Conservation (phyloP, 2,797 vertebrate genomes). For the Lithobates pipiens region DNA sequence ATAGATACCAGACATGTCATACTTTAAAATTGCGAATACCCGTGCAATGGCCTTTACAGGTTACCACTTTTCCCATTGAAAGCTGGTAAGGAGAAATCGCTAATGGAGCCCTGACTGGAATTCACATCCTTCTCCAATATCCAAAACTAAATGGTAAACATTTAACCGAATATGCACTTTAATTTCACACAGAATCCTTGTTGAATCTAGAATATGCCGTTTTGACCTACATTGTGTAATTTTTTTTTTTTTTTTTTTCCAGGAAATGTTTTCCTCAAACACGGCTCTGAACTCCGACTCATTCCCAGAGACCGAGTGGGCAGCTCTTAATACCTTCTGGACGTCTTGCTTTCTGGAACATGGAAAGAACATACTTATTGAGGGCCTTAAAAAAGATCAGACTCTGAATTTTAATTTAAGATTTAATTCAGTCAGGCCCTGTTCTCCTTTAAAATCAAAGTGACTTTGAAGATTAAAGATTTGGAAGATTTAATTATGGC, state of each 20-base stretch:
- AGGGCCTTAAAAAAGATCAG: conserved; percentile 55
- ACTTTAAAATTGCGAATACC: too few species aligned
- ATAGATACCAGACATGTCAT: too few species aligned
- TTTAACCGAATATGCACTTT: too few species aligned
- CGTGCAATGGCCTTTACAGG: too few species aligned
- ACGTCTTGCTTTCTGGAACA: conserved; percentile 16
- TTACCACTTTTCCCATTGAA: too few species aligned
- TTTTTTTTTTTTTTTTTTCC: conserved; percentile 31
- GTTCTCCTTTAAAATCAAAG: conserved; percentile 39
- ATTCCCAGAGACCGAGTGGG: conserved; percentile 98
- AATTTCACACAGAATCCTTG: not conserved
- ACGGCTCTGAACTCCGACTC: conserved; percentile 94
- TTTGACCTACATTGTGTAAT: not conserved
- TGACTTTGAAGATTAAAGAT: conserved; percentile 51
- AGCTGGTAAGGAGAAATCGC: too few species aligned
- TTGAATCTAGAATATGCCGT: too few species aligned
- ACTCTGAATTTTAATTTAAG: conserved; percentile 45
- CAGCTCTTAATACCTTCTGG: conserved; percentile 65
- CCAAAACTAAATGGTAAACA: too few species aligned
- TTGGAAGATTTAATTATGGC: conserved; percentile 34
- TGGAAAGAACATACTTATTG: conserved; percentile 60
- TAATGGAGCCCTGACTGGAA: too few species aligned
- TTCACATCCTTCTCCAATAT: too few species aligned
- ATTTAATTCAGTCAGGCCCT: conserved; percentile 28
- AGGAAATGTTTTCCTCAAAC: conserved; percentile 98